Evolutionary conservation across 2,888 invertebrate genomes (phyloP).

Genomic region (Bibio marci): DNA sequence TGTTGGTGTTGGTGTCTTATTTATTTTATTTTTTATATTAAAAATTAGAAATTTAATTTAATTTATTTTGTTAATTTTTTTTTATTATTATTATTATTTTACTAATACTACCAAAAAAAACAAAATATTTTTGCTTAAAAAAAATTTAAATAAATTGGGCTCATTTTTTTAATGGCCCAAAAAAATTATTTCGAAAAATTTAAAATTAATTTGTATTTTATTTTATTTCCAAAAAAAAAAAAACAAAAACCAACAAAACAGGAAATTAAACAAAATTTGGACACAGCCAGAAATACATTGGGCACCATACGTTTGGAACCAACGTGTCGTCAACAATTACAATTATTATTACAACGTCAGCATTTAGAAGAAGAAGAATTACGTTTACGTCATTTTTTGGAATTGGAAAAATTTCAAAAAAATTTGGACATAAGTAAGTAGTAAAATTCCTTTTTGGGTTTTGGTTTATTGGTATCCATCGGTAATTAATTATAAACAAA

Average conservation of each 20-base stretch:
- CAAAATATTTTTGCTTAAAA: too few relatives aligned
- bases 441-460: background rate
- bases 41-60: too few relatives aligned
- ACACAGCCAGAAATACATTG: conserved; percentile 24
- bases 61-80: too few relatives aligned
- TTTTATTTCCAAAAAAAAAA: conserved; percentile 1
- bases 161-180: too few relatives aligned
- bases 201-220: background rate
- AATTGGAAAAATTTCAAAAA: conserved; percentile 29
- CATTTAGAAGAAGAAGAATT: conserved; percentile 29
- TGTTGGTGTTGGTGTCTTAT: too few relatives aligned
- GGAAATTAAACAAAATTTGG: conserved; percentile 29
- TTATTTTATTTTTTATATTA: too few relatives aligned
- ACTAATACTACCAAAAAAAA: too few relatives aligned
- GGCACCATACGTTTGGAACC: conserved; percentile 25
- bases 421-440: conserved; percentile 22
- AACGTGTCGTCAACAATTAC: conserved; percentile 24
- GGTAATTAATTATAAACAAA: too few relatives aligned
- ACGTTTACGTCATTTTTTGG: conserved; percentile 26
- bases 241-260: conserved; percentile 7
- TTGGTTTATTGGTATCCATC: too few relatives aligned
- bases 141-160: too few relatives aligned
- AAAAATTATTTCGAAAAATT: too few relatives aligned
- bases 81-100: too few relatives aligned
- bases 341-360: conserved; percentile 26